These are phyloP conservation scores for Anguilla japonica DNA, from an alignment of 2,113 vertebrate species.

Conservation along the genomic window DNA sequence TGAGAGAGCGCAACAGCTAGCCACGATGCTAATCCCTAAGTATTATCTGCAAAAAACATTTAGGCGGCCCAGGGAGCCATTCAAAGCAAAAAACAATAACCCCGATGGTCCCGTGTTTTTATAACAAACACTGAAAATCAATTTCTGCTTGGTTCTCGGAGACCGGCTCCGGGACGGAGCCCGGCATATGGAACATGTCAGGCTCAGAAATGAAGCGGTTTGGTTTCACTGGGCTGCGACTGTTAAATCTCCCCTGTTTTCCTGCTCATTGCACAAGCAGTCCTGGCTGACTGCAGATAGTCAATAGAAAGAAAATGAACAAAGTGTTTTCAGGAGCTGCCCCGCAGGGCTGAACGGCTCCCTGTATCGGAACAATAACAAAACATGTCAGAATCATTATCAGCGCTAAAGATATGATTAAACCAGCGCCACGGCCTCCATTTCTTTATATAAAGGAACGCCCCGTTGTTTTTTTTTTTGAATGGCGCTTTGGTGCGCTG, in stretches of 20 bases:
- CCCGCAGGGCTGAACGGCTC: conserved; percentile 68
- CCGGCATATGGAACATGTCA: conserved; percentile 51
- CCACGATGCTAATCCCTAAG: conserved; percentile 5
- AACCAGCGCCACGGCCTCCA: conserved; percentile 33
- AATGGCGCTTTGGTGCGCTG: conserved; percentile 54
- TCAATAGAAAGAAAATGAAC: conserved; percentile 75
- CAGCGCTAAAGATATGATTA: conserved; percentile 58
- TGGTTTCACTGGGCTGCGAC: conserved; percentile 69
- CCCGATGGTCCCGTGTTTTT: conserved; percentile 38
- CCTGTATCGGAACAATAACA: conserved; percentile 66
- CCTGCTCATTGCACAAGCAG: conserved; percentile 74
- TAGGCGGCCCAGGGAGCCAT: conserved; percentile 11
- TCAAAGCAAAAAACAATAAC: conserved; percentile 41
- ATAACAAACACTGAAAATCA: conserved; percentile 40
- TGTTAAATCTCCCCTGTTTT: conserved; percentile 74
- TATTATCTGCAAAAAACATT: conserved; percentile 12
- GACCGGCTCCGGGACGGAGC: conserved; percentile 29
- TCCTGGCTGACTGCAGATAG: conserved; percentile 74
- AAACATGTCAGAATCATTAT: conserved; percentile 75
- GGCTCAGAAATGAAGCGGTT: conserved; percentile 67
- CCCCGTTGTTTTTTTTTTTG: conserved; percentile 46
- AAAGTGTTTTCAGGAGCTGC: conserved; percentile 73
- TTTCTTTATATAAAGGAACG: conserved; percentile 43
- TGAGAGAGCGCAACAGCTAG: not conserved
- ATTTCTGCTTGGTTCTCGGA: conserved; percentile 28